Evolutionary conservation across 2,113 vertebrate genomes (phyloP).

Genomic region (Scophthalmus maximus): DNA sequence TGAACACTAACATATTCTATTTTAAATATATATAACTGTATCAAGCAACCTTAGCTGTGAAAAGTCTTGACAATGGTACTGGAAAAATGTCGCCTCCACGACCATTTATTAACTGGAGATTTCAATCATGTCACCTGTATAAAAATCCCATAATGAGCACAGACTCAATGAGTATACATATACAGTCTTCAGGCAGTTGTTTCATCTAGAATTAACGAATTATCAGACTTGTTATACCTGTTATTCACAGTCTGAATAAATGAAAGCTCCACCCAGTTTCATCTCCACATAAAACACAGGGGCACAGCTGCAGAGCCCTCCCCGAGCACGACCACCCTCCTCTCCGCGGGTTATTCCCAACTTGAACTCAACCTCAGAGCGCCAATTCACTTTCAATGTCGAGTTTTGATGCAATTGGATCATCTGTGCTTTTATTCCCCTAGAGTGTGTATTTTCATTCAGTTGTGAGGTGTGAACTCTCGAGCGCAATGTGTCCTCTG

Average conservation of each 20-base stretch:
- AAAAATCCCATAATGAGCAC: too few species aligned
- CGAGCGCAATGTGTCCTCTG: conserved; percentile 44
- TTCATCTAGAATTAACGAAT: background rate
- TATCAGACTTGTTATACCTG: background rate
- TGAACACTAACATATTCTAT: too few species aligned
- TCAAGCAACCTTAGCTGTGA: too few species aligned
- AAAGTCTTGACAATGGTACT: too few species aligned
- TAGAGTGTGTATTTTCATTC: background rate
- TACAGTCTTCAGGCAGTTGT: too few species aligned
- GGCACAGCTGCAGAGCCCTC: conserved; percentile 2
- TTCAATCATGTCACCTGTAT: too few species aligned
- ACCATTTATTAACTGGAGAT: too few species aligned
- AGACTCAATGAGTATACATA: too few species aligned
- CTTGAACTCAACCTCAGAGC: background rate
- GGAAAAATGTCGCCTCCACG: too few species aligned
- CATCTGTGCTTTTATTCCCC: background rate
- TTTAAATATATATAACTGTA: too few species aligned
- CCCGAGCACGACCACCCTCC: background rate
- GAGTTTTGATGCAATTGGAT: background rate
- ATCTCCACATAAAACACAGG: conserved; percentile 39
- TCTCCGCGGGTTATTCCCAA: background rate
- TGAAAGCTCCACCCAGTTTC: conserved; percentile 68
- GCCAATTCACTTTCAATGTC: background rate
- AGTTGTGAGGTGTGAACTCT: background rate
- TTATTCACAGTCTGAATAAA: conserved; percentile 1